These are phyloP conservation scores for Eupithecia vulgata DNA, from an alignment of 2,888 invertebrate genomes.

Conservation along the genomic window DNA sequence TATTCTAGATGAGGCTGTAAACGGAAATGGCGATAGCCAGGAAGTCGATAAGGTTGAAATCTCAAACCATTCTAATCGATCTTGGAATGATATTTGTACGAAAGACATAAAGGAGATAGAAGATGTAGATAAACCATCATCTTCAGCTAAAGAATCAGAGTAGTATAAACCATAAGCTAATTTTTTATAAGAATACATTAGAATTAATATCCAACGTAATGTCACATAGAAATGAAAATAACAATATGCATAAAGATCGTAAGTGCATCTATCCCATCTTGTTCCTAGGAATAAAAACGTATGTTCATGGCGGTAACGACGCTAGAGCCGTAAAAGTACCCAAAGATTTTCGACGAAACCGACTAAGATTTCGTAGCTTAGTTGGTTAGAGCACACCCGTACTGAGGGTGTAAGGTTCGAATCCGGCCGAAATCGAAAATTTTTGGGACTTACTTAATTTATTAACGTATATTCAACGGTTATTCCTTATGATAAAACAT, in stretches of 20 bases:
- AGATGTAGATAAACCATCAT: background rate
- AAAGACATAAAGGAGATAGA: background rate
- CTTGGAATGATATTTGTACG: background rate
- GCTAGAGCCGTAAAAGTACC: too few relatives aligned
- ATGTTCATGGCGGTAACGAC: too few relatives aligned
- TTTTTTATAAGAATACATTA: background rate
- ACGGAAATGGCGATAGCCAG: constrained; percentile 9
- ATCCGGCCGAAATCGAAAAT: too few relatives aligned
- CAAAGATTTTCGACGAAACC: too few relatives aligned
- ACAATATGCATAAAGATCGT: background rate
- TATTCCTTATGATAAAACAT: too few relatives aligned
- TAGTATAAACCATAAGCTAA: background rate
- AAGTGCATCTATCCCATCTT: background rate
- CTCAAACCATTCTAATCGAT: background rate
- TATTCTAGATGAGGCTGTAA: constrained; percentile 9
- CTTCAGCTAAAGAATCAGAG: background rate
- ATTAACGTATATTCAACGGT: too few relatives aligned
- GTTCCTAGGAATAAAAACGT: background rate
- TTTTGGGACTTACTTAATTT: too few relatives aligned
- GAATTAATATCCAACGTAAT: too few relatives aligned
- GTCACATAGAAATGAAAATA: background rate
- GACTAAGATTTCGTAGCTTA: too few relatives aligned
- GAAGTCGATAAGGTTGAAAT: background rate
- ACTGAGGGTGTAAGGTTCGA: too few relatives aligned
- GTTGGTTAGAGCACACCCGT: too few relatives aligned